Percentiles rank a stretch among this genome's conserved stretches.
phyloP scores from a whole-genome alignment of 2,888 invertebrate species.

The Entomobrya multifasciata region DNA sequence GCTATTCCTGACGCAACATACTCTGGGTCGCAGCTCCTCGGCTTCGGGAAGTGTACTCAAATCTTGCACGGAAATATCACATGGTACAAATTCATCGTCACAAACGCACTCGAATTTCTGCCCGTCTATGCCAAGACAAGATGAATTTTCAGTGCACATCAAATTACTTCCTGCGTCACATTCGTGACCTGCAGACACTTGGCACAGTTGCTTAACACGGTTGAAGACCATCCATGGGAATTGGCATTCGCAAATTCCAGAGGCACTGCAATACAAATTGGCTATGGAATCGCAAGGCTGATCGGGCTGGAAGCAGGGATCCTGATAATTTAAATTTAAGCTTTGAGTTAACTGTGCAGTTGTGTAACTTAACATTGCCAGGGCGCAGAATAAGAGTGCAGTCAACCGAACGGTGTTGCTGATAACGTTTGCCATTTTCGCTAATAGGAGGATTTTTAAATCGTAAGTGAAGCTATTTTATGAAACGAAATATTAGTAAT shows the following conservation, averaged over 20 bases:
- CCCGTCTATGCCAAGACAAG: slow-evolving; percentile 54
- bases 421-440: too few species aligned
- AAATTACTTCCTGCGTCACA: slow-evolving; percentile 60
- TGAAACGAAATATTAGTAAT: too few species aligned
- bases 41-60: not conserved
- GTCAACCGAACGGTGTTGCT: too few species aligned
- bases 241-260: slow-evolving; percentile 68
- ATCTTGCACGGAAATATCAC: slow-evolving; percentile 3
- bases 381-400: too few species aligned
- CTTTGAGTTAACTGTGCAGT: not conserved
- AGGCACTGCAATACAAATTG: slow-evolving; percentile 56
- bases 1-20: slow-evolving; percentile 42
- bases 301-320: slow-evolving; percentile 61
- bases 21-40: slow-evolving; percentile 31
- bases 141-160: slow-evolving; percentile 66
- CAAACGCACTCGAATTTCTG: slow-evolving; percentile 66
- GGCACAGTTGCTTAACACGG: slow-evolving; percentile 48
- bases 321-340: slow-evolving; percentile 53
- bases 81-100: slow-evolving; percentile 56
- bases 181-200: slow-evolving; percentile 70
- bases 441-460: too few species aligned
- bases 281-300: slow-evolving; percentile 44
- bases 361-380: too few species aligned
- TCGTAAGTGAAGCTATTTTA: too few species aligned
- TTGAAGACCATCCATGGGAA: slow-evolving; percentile 69